Conservation (phyloP, 2,797 vertebrate species). For the Sebastes wilsoni region DNA sequence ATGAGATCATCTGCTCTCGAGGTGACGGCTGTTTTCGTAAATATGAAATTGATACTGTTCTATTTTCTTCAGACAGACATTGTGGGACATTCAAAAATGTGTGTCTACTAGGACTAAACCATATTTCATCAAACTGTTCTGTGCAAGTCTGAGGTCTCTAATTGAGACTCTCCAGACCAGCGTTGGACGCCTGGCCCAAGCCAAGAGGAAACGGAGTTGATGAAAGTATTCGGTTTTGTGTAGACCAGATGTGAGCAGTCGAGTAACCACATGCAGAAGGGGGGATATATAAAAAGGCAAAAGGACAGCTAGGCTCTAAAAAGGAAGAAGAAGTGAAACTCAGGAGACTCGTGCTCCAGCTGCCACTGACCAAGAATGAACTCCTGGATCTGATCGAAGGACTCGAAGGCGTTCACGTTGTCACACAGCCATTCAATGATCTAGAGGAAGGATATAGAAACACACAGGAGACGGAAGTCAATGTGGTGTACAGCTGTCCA, state of each 20-base stretch:
- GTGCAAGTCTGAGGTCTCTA: slow-evolving; percentile 13
- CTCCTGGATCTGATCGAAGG: slow-evolving; percentile 95
- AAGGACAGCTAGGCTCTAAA: not conserved
- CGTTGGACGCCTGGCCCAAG: not conserved
- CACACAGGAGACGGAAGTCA: slow-evolving; percentile 27
- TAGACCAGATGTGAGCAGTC: slow-evolving; percentile 31
- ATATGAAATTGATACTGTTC: slow-evolving; percentile 10
- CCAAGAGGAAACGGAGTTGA: slow-evolving; percentile 26
- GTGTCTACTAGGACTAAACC: not conserved
- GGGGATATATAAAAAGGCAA: slow-evolving; percentile 7
- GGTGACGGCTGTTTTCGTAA: slow-evolving; percentile 3
- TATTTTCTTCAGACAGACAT: not conserved
- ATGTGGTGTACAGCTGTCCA: not conserved
- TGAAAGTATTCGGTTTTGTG: slow-evolving; percentile 39
- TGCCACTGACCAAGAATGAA: slow-evolving; percentile 90
- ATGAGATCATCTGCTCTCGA: slow-evolving; percentile 14
- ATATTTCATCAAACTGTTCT: not conserved
- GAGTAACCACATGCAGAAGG: not conserved
- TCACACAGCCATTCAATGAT: slow-evolving; percentile 93
- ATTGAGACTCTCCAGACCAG: slow-evolving; percentile 3
- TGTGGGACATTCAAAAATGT: slow-evolving; percentile 11
- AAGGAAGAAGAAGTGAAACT: slow-evolving; percentile 22
- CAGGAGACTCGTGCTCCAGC: slow-evolving; percentile 5
- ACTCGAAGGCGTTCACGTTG: slow-evolving; percentile 83
- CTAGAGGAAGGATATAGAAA: slow-evolving; percentile 71